Evolutionary conservation across 1,140 invertebrate genomes (phyloP).

Genomic region (Platyscapa corneri): DNA sequence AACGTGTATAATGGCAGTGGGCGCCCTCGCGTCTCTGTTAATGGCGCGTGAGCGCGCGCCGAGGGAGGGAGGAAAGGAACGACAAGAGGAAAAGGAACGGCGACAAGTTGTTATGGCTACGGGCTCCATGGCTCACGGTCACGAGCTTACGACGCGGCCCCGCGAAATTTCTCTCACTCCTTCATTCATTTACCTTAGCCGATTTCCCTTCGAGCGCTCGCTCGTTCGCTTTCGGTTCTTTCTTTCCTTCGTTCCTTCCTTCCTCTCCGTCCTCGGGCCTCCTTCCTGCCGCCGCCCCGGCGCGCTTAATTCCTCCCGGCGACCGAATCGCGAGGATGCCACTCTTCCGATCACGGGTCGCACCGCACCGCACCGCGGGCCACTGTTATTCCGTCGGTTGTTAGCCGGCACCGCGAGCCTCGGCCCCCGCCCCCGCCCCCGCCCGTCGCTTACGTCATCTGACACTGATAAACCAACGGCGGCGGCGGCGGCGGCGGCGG

Average conservation of each 20-base stretch:
- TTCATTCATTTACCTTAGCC: neutral
- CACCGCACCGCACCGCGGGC: too few species aligned
- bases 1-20: conserved; percentile 22
- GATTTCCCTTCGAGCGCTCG: neutral
- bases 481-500: neutral
- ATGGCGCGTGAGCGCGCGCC: conserved; percentile 42
- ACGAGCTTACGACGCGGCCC: conserved; percentile 32
- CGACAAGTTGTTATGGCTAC: conserved; percentile 69
- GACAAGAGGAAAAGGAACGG: neutral
- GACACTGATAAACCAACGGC: neutral
- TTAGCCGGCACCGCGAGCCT: too few species aligned
- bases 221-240: neutral
- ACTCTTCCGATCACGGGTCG: too few species aligned
- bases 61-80: neutral
- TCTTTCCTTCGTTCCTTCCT: too few species aligned
- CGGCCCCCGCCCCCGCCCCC: neutral
- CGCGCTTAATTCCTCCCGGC: neutral
- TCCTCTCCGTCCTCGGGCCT: neutral
- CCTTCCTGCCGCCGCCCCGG: neutral
- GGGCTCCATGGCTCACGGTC: conserved; percentile 56
- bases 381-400: too few species aligned
- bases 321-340: neutral
- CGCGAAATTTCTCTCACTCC: conserved; percentile 1
- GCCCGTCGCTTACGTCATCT: neutral
- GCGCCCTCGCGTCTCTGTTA: conserved; percentile 36